phyloP scores from a whole-genome alignment of 1,140 invertebrate genomes.

The Laupala kohalensis region DNA sequence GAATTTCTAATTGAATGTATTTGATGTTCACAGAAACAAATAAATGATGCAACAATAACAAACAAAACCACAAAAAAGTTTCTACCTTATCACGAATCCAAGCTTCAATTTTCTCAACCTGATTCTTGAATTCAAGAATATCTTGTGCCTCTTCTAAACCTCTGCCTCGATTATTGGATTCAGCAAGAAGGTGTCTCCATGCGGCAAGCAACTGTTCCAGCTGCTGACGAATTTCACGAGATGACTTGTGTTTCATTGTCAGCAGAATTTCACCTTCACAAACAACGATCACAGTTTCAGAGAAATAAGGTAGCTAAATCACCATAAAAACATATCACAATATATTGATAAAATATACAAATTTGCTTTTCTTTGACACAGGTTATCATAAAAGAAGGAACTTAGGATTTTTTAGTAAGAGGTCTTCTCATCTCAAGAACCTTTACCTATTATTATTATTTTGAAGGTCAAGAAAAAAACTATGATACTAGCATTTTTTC shows the following conservation, averaged over 20 bases:
- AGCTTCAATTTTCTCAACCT: slow-evolving; percentile 37
- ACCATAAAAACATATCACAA: not conserved
- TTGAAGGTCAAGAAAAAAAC: too few species aligned
- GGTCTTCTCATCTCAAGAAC: too few species aligned
- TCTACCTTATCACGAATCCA: slow-evolving; percentile 14
- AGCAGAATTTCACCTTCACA: slow-evolving; percentile 46
- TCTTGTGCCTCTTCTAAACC: slow-evolving; percentile 94
- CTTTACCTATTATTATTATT: too few species aligned
- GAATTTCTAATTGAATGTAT: too few species aligned
- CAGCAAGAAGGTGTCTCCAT: slow-evolving; percentile 72
- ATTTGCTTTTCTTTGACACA: not conserved
- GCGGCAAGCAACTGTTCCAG: slow-evolving; percentile 52
- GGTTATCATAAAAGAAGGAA: too few species aligned
- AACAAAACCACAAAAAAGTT: too few species aligned
- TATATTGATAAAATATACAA: not conserved
- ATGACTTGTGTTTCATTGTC: slow-evolving; percentile 49
- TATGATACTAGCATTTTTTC: too few species aligned
- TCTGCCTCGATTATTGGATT: slow-evolving; percentile 62
- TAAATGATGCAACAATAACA: too few species aligned
- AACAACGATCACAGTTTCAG: too few species aligned
- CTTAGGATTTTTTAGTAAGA: too few species aligned
- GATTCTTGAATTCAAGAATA: slow-evolving; percentile 93
- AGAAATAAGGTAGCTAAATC: not conserved
- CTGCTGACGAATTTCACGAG: slow-evolving; percentile 58
- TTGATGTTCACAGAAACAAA: too few species aligned